These are phyloP conservation scores for Synergus gifuensis DNA, from an alignment of 2,888 invertebrate genomes.

Conservation along the genomic window DNA sequence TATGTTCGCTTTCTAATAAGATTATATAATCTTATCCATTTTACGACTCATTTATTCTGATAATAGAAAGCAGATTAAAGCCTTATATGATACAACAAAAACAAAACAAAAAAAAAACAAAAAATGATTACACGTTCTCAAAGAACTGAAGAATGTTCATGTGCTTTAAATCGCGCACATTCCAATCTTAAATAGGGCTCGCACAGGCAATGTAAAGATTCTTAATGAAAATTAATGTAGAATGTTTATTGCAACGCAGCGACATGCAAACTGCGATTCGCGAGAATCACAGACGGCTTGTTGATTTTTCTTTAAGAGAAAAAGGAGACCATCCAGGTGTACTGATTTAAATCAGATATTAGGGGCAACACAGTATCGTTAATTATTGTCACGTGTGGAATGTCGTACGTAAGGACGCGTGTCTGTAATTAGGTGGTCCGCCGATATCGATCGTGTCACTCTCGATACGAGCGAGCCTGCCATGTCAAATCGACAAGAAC, in stretches of 20 bases:
- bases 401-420: conserved; percentile 58
- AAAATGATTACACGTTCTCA: too few species aligned
- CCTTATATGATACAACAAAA: background rate
- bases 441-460: conserved; percentile 61
- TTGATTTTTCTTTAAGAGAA: background rate
- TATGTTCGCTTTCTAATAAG: conserved; percentile 1
- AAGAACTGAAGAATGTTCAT: background rate
- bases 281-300: background rate
- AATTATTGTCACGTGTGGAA: conserved; percentile 72
- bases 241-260: background rate
- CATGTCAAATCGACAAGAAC: conserved; percentile 41
- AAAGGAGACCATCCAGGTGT: conserved; percentile 51
- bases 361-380: conserved; percentile 65
- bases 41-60: background rate
- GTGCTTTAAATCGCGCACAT: background rate
- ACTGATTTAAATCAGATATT: conserved; percentile 68
- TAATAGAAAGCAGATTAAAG: background rate
- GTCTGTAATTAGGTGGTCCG: conserved; percentile 65
- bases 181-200: background rate
- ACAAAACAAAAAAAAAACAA: too few species aligned
- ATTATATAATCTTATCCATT: conserved; percentile 1
- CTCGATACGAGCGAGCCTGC: conserved; percentile 24
- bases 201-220: background rate
- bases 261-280: background rate
- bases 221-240: background rate